Conservation (phyloP, 2,888 invertebrate species). For the Uloborus plumipes region DNA sequence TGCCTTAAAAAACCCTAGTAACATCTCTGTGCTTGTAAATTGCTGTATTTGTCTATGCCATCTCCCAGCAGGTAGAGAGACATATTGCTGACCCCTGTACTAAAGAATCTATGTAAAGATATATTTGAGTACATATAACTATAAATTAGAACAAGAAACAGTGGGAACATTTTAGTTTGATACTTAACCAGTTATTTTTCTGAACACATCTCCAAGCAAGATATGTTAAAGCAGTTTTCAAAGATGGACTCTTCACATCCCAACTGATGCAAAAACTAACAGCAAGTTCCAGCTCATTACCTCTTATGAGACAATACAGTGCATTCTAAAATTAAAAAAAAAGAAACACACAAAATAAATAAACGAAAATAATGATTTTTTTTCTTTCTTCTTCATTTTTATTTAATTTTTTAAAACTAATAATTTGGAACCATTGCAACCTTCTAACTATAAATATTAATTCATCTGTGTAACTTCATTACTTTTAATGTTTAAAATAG, state of each 20-base stretch:
- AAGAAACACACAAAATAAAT: neutral
- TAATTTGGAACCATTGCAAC: too few relatives aligned
- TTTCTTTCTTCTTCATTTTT: too few relatives aligned
- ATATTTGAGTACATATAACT: neutral
- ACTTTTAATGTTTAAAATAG: too few relatives aligned
- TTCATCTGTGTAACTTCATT: too few relatives aligned
- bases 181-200: slow-evolving; percentile 70
- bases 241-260: slow-evolving; percentile 66
- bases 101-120: neutral
- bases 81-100: too few relatives aligned
- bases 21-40: too few relatives aligned
- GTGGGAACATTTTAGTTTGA: neutral
- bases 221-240: slow-evolving; percentile 69
- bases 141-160: neutral
- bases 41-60: too few relatives aligned
- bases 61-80: too few relatives aligned
- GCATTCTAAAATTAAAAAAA: slow-evolving; percentile 69
- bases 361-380: too few relatives aligned
- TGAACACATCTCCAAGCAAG: slow-evolving; percentile 71
- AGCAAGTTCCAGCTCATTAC: slow-evolving; percentile 72
- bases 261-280: slow-evolving; percentile 70
- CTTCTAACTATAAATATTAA: too few relatives aligned
- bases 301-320: slow-evolving; percentile 70
- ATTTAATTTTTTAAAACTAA: neutral
- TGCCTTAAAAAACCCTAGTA: too few relatives aligned